phyloP scores from a whole-genome alignment of 2,113 vertebrate species.

The Heterochromis multidens region DNA sequence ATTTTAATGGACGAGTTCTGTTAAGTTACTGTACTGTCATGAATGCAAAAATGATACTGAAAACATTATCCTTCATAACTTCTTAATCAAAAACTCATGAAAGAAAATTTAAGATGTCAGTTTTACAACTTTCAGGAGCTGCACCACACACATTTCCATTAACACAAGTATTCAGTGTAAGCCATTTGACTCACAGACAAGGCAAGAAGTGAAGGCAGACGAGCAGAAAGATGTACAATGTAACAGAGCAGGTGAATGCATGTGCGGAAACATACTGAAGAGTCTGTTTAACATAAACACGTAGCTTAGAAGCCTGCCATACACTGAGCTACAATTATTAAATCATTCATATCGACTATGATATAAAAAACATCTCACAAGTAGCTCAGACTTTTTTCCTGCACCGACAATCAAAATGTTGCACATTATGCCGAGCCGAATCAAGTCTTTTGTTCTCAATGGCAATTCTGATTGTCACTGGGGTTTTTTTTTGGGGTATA shows the following conservation, averaged over 20 bases:
- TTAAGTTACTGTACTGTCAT: background rate
- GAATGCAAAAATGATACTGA: background rate
- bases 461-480: conserved; percentile 73
- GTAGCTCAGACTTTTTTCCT: conserved; percentile 28
- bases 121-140: conserved; percentile 8
- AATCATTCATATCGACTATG: conserved; percentile 39
- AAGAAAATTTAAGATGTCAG: conserved; percentile 3
- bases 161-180: conserved; percentile 32
- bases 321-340: conserved; percentile 37
- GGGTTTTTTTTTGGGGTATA: conserved; percentile 54
- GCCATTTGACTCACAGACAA: conserved; percentile 55
- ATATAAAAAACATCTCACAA: conserved; percentile 52
- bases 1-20: conserved; percentile 21
- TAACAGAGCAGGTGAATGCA: conserved; percentile 47
- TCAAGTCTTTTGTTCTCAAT: conserved; percentile 41
- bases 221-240: conserved; percentile 38
- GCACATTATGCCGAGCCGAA: conserved; percentile 45
- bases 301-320: conserved; percentile 32
- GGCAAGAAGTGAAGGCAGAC: conserved; percentile 67
- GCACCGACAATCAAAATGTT: conserved; percentile 49
- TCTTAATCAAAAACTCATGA: conserved; percentile 10
- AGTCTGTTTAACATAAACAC: conserved; percentile 46
- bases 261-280: conserved; percentile 45
- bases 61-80: conserved; percentile 23
- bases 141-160: conserved; percentile 16